A percentile compares a stretch with the other conserved stretches of the same genome.
These are phyloP conservation scores for Brotula barbata DNA, from an alignment of 2,797 vertebrate species.

Conservation along the genomic window DNA sequence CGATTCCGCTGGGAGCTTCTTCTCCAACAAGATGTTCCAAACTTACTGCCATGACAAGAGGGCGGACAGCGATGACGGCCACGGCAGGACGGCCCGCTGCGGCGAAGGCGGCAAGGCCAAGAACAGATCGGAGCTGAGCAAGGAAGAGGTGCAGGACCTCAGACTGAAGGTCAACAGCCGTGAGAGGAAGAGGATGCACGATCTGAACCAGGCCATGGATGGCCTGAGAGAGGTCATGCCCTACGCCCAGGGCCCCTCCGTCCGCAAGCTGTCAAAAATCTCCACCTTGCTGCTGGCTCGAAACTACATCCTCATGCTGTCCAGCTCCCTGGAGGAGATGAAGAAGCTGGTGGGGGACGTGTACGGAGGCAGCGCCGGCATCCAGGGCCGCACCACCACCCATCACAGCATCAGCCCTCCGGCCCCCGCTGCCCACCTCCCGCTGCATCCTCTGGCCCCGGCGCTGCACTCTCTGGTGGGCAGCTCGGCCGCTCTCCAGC, in stretches of 20 bases:
- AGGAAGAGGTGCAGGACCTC: constrained; percentile 77
- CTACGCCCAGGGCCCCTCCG: constrained; percentile 83
- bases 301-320: constrained; percentile 87
- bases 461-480: constrained; percentile 77
- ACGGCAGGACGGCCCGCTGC: constrained; percentile 40
- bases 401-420: constrained; percentile 48
- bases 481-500: constrained; percentile 64
- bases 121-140: constrained; percentile 53
- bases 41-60: constrained; percentile 67
- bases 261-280: constrained; percentile 86
- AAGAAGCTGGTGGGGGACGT: constrained; percentile 84
- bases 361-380: constrained; percentile 70
- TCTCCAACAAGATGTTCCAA: constrained; percentile 81
- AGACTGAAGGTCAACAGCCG: constrained; percentile 86
- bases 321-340: constrained; percentile 86
- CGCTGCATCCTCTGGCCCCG: constrained; percentile 78
- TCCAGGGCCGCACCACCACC: constrained; percentile 64
- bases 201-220: constrained; percentile 87
- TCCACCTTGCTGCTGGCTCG: constrained; percentile 83
- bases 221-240: constrained; percentile 87
- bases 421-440: constrained; percentile 61
- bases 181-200: constrained; percentile 86
- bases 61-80: constrained; percentile 22
- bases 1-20: constrained; percentile 70
- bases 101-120: constrained; percentile 52